Percentiles rank a stretch among this genome's conserved stretches.
These are phyloP conservation scores for Vollenhovia emeryi DNA, from an alignment of 1,140 invertebrate species.

Conservation along the genomic window DNA sequence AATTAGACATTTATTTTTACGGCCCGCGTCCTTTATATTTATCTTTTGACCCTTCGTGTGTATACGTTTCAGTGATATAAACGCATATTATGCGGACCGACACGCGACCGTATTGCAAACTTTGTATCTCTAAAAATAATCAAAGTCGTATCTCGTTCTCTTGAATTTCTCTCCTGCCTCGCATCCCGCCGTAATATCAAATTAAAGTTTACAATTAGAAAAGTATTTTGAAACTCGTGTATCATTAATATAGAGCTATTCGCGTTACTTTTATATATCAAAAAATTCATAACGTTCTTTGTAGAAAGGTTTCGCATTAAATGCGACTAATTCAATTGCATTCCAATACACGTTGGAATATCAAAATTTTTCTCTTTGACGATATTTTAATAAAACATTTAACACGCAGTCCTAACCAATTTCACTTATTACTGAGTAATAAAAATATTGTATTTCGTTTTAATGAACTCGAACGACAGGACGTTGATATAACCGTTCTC, in stretches of 20 bases:
- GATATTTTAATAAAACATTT: too few relatives aligned
- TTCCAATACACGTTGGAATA: neutral
- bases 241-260: neutral
- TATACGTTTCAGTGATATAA: neutral
- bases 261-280: too few relatives aligned
- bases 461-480: neutral
- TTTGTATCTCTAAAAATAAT: neutral
- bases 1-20: conserved; percentile 11
- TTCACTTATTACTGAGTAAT: too few relatives aligned
- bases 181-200: too few relatives aligned
- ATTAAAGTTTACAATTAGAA: neutral
- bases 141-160: neutral
- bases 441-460: neutral
- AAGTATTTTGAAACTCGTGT: neutral
- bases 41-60: neutral
- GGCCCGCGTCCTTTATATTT: neutral
- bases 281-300: neutral
- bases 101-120: neutral
- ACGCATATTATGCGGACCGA: neutral
- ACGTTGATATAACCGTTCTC: neutral
- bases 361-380: neutral
- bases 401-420: too few relatives aligned
- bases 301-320: neutral
- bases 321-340: neutral
- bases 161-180: neutral